These are phyloP conservation scores for Procambarus virginalis DNA, from an alignment of 1,140 invertebrate species.

Conservation along the genomic window DNA sequence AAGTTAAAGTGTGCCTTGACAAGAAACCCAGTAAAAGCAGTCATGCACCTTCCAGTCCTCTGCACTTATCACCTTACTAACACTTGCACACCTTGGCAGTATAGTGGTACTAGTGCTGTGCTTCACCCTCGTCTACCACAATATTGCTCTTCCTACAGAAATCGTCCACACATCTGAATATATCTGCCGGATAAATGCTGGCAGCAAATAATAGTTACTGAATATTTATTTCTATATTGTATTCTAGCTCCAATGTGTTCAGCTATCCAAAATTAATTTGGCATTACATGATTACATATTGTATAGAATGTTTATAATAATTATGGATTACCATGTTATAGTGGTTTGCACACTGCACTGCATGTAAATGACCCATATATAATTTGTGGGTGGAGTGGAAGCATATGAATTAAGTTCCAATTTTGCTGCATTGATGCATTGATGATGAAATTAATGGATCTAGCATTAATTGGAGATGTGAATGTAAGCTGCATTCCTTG, in stretches of 20 bases:
- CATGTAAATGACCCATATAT: not conserved
- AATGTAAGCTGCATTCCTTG: no score
- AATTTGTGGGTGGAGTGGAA: no score
- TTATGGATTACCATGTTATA: not conserved
- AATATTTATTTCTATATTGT: not conserved
- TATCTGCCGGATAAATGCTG: not conserved
- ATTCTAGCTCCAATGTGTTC: not conserved
- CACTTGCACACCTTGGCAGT: conserved; percentile 5
- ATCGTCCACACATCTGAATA: not conserved
- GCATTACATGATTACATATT: not conserved
- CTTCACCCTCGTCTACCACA: not conserved
- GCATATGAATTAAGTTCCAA: no score
- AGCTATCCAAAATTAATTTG: not conserved
- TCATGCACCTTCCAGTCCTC: conserved; percentile 10
- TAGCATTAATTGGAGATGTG: no score
- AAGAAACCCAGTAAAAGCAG: conserved; percentile 40
- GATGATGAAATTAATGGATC: no score
- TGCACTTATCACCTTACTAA: conserved; percentile 4
- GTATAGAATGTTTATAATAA: not conserved
- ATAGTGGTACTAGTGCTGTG: not conserved
- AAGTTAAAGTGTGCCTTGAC: conserved; percentile 48
- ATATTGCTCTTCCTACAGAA: not conserved
- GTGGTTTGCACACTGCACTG: not conserved
- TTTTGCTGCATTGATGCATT: no score
- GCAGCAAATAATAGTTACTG: not conserved